These are phyloP conservation scores for Pseudopleuronectes americanus DNA, from an alignment of 2,797 vertebrate species.

Conservation along the genomic window DNA sequence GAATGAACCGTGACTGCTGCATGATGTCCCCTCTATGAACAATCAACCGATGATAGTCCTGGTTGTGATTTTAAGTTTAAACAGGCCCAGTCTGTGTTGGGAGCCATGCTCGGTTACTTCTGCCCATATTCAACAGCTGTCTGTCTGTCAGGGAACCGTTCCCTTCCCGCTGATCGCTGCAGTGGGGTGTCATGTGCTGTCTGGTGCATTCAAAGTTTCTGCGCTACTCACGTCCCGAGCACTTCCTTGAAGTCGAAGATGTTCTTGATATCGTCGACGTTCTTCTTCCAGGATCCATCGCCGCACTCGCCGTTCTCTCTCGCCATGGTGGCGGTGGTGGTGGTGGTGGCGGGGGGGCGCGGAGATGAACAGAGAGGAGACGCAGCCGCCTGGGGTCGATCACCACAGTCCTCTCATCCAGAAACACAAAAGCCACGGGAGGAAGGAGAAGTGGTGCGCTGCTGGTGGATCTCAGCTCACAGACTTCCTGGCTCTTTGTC, in stretches of 20 bases:
- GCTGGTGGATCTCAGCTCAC: slow-evolving; percentile 35
- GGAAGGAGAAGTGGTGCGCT: slow-evolving; percentile 52
- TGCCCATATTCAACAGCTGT: slow-evolving; percentile 73
- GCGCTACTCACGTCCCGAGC: slow-evolving; percentile 93
- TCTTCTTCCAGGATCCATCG: slow-evolving; percentile 94
- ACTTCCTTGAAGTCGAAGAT: slow-evolving; percentile 98
- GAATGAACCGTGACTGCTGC: slow-evolving; percentile 54
- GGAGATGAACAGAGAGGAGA: background rate
- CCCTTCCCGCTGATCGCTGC: slow-evolving; percentile 31
- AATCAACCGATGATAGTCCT: slow-evolving; percentile 1
- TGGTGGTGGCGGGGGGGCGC: background rate
- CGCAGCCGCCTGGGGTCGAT: slow-evolving; percentile 48
- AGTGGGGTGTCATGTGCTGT: background rate
- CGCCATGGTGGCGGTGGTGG: slow-evolving; percentile 83
- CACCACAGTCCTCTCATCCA: slow-evolving; percentile 38
- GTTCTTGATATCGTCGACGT: slow-evolving; percentile 94
- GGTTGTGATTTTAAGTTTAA: slow-evolving; percentile 17
- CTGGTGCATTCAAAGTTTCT: slow-evolving; percentile 64
- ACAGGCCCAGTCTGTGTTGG: background rate
- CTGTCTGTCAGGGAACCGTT: slow-evolving; percentile 11
- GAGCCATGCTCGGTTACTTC: background rate
- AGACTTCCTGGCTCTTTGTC: slow-evolving; percentile 38
- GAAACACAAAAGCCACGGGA: background rate
- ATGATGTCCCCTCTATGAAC: background rate
- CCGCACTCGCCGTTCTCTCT: slow-evolving; percentile 92